These are phyloP conservation scores for Heteropelma amictum DNA, from an alignment of 2,888 invertebrate genomes.

Conservation along the genomic window DNA sequence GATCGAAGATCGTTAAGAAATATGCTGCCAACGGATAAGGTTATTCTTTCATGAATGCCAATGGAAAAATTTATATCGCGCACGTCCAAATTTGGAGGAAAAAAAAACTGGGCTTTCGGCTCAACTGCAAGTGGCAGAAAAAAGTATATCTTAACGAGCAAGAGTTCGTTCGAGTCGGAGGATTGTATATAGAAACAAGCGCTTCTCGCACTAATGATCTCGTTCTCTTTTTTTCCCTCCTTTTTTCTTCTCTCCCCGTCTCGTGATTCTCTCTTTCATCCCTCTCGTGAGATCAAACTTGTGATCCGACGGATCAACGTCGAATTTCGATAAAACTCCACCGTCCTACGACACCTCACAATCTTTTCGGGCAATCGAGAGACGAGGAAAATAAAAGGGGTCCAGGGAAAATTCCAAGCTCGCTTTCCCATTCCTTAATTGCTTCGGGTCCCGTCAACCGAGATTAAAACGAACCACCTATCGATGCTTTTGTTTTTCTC, in stretches of 20 bases:
- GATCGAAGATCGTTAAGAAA: too few relatives aligned
- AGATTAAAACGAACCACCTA: constrained; percentile 24
- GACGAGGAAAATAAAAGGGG: background rate
- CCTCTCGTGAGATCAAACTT: constrained; percentile 51
- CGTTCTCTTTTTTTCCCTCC: constrained; percentile 52
- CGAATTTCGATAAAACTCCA: constrained; percentile 35
- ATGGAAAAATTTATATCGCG: background rate
- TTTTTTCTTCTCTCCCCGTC: background rate
- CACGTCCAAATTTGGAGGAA: background rate
- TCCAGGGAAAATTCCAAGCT: background rate
- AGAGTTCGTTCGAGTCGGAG: background rate
- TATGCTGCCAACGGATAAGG: too few relatives aligned
- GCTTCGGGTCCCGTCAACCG: background rate
- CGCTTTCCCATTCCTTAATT: too few relatives aligned
- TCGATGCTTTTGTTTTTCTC: constrained; percentile 6
- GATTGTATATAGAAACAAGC: constrained; percentile 43
- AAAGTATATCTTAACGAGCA: constrained; percentile 41
- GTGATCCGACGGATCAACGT: constrained; percentile 27
- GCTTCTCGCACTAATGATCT: constrained; percentile 63
- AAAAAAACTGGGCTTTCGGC: constrained; percentile 14
- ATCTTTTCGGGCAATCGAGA: constrained; percentile 9
- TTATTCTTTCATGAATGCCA: too few relatives aligned
- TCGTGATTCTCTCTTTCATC: background rate
- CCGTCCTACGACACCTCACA: constrained; percentile 1
- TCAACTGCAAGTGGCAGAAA: constrained; percentile 12